Evolutionary conservation across 1,140 invertebrate species (phyloP).

Genomic region (Magallana gigas): DNA sequence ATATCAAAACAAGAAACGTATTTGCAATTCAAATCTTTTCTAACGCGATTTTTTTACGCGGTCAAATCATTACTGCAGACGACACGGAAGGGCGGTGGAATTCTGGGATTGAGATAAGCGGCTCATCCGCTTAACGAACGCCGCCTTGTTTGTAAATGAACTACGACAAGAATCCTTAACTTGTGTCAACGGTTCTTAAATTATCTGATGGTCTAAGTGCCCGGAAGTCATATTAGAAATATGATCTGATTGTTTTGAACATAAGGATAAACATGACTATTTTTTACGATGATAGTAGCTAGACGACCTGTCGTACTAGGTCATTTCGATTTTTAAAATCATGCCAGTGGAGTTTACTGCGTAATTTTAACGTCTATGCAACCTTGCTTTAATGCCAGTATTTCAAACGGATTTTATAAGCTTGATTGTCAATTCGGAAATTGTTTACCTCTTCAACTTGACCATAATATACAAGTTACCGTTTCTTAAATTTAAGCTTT

Average conservation of each 20-base stretch:
- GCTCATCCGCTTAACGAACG: neutral
- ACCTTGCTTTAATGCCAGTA: too few relatives aligned
- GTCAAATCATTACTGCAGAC: neutral
- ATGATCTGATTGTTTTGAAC: neutral
- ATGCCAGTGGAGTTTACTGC: too few relatives aligned
- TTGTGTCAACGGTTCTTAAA: neutral
- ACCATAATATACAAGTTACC: too few relatives aligned
- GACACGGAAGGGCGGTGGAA: neutral
- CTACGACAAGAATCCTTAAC: neutral
- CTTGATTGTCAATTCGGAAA: too few relatives aligned
- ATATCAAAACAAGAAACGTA: neutral
- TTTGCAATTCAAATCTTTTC: conserved; percentile 13
- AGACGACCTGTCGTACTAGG: too few relatives aligned
- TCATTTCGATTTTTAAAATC: too few relatives aligned
- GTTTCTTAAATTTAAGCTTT: too few relatives aligned
- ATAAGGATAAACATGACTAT: too few relatives aligned
- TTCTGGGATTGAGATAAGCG: conserved; percentile 4
- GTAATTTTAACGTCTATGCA: too few relatives aligned
- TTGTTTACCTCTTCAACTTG: too few relatives aligned
- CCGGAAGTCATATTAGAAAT: neutral
- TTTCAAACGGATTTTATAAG: too few relatives aligned
- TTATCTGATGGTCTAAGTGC: neutral
- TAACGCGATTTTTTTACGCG: neutral
- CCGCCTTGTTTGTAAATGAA: conserved; percentile 3
- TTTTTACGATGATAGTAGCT: too few relatives aligned